These are phyloP conservation scores for Taenioides sp. DNA, from an alignment of 2,797 vertebrate genomes.

Conservation along the genomic window DNA sequence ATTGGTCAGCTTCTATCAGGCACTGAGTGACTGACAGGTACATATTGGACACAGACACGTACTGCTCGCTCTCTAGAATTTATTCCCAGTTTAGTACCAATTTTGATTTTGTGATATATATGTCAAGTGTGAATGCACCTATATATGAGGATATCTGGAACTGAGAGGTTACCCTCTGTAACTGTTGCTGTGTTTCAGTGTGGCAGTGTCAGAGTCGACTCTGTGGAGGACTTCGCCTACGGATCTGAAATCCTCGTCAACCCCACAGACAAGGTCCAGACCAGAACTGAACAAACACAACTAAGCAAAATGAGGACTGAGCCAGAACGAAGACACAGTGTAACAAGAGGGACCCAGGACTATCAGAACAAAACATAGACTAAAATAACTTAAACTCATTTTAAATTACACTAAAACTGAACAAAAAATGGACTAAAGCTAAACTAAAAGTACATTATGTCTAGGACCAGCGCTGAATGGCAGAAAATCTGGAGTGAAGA, in stretches of 20 bases:
- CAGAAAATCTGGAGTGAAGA: not conserved
- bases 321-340: not conserved
- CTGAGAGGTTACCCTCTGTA: not conserved
- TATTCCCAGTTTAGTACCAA: too few relatives aligned
- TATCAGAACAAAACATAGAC: not conserved
- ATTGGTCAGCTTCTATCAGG: too few relatives aligned
- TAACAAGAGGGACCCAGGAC: not conserved
- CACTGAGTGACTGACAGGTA: too few relatives aligned
- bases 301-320: not conserved
- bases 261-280: slow-evolving; percentile 77
- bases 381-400: not conserved
- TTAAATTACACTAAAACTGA: not conserved
- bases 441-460: not conserved
- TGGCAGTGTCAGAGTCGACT: slow-evolving; percentile 89
- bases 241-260: slow-evolving; percentile 85
- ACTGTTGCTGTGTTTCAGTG: slow-evolving; percentile 31
- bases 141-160: too few relatives aligned
- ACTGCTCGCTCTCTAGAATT: too few relatives aligned
- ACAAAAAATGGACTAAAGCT: not conserved
- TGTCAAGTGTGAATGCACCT: too few relatives aligned
- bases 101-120: too few relatives aligned
- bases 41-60: too few relatives aligned
- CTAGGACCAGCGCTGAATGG: not conserved
- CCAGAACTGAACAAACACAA: not conserved
- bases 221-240: slow-evolving; percentile 89